These are phyloP conservation scores for Myanophis thanlyinensis DNA, from an alignment of 2,113 vertebrate species.

Conservation along the genomic window DNA sequence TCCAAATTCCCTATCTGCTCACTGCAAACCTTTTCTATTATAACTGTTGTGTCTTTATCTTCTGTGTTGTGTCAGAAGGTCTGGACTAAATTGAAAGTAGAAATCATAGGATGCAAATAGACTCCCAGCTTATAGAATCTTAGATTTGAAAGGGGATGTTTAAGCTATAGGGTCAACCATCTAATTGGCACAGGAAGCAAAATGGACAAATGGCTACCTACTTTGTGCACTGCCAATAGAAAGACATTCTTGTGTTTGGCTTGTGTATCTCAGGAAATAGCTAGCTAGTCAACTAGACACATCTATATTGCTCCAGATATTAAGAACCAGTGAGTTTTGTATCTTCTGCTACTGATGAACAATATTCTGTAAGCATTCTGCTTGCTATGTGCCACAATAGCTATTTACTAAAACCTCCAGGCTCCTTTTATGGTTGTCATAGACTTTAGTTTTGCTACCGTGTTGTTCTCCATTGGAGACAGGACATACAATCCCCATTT, in stretches of 20 bases:
- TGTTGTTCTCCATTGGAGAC: background rate
- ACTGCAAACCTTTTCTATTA: background rate
- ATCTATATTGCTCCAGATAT: background rate
- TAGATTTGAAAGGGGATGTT: background rate
- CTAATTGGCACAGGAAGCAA: background rate
- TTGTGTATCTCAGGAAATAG: slow-evolving; percentile 22
- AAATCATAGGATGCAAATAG: background rate
- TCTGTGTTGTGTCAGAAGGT: background rate
- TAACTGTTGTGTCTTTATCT: background rate
- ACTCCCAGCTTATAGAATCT: background rate
- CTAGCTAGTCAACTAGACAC: slow-evolving; percentile 4
- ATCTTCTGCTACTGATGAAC: background rate
- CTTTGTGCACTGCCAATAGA: slow-evolving; percentile 34
- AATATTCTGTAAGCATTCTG: background rate
- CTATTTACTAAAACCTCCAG: background rate
- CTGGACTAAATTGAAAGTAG: background rate
- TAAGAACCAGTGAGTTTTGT: background rate
- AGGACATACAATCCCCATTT: background rate
- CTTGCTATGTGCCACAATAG: background rate
- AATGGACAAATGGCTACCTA: background rate
- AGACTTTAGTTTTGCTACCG: background rate
- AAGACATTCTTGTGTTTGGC: slow-evolving; percentile 32
- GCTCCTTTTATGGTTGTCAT: background rate
- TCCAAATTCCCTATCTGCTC: background rate
- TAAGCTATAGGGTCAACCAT: background rate